Percentiles rank a stretch among this genome's conserved stretches.
Conservation (phyloP, 2,888 invertebrate species). For the Orthonychiurus folsomi region DNA sequence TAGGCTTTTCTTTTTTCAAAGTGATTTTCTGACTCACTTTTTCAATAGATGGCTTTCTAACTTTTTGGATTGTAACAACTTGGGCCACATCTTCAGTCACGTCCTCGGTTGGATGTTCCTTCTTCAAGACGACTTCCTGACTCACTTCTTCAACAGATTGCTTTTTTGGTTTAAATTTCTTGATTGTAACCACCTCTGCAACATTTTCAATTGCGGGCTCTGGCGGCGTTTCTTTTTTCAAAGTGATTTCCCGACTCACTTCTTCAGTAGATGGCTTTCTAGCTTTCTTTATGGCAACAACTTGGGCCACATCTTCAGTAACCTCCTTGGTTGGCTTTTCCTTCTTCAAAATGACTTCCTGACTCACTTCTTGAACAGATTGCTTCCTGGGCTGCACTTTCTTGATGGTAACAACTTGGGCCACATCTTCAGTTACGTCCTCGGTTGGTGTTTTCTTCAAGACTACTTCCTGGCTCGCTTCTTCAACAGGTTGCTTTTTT, state of each 20-base stretch:
- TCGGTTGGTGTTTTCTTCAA: slow-evolving; percentile 17
- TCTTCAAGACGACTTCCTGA: slow-evolving; percentile 45
- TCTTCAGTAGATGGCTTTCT: slow-evolving; percentile 21
- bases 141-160: slow-evolving; percentile 44
- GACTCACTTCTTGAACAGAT: slow-evolving; percentile 56
- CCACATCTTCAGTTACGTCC: slow-evolving; percentile 12
- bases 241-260: slow-evolving; percentile 13
- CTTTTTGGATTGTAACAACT: slow-evolving; percentile 23
- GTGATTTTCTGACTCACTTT: not conserved
- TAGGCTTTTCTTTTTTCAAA: slow-evolving; percentile 7
- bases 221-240: slow-evolving; percentile 36
- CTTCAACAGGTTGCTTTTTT: slow-evolving; percentile 12
- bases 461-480: not conserved
- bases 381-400: slow-evolving; percentile 51
- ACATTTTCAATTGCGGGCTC: slow-evolving; percentile 35
- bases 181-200: slow-evolving; percentile 21
- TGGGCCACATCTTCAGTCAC: slow-evolving; percentile 34
- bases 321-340: slow-evolving; percentile 37
- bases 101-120: not conserved
- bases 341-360: slow-evolving; percentile 37
- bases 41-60: too few species aligned
- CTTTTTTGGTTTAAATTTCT: slow-evolving; percentile 46
- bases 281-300: slow-evolving; percentile 40
- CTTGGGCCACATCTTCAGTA: slow-evolving; percentile 34
- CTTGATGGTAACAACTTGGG: slow-evolving; percentile 12